Percentiles rank a stretch among this genome's conserved stretches.
These are phyloP conservation scores for Petrolisthes manimaculis DNA, from an alignment of 2,888 invertebrate genomes.

Conservation along the genomic window DNA sequence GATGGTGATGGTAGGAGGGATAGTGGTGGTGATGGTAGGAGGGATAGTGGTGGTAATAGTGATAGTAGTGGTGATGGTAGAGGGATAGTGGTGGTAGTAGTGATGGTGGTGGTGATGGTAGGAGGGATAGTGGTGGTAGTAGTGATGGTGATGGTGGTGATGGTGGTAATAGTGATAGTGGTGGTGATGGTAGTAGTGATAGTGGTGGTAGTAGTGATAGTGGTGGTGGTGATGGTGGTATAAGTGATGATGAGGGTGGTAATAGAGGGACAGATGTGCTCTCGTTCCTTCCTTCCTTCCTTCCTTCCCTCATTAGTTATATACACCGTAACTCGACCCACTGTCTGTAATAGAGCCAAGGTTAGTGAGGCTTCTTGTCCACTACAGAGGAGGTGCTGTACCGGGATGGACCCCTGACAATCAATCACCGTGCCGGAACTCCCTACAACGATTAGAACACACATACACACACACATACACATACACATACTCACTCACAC, in stretches of 20 bases:
- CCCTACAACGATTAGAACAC: too few species aligned
- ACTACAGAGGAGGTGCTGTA: too few species aligned
- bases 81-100: neutral
- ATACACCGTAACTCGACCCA: neutral
- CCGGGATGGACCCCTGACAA: too few species aligned
- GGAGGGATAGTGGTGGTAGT: too few species aligned
- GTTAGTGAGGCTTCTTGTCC: neutral
- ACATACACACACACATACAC: too few species aligned
- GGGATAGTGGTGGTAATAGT: neutral
- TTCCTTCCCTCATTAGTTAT: neutral
- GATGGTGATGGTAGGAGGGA: too few species aligned
- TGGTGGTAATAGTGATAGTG: neutral
- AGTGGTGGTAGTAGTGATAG: neutral
- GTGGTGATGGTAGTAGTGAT: neutral
- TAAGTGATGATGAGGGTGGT: neutral
- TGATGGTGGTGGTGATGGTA: too few species aligned
- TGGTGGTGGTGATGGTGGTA: neutral
- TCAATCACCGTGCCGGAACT: too few species aligned
- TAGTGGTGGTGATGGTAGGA: neutral
- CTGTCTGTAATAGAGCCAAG: neutral
- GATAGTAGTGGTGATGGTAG: too few species aligned
- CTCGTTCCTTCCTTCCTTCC: too few species aligned
- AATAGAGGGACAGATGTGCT: slow-evolving; percentile 1
- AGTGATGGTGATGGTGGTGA: neutral
- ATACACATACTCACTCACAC: too few species aligned